Conservation (phyloP, 2,797 vertebrate genomes). For the Molothrus ater region DNA sequence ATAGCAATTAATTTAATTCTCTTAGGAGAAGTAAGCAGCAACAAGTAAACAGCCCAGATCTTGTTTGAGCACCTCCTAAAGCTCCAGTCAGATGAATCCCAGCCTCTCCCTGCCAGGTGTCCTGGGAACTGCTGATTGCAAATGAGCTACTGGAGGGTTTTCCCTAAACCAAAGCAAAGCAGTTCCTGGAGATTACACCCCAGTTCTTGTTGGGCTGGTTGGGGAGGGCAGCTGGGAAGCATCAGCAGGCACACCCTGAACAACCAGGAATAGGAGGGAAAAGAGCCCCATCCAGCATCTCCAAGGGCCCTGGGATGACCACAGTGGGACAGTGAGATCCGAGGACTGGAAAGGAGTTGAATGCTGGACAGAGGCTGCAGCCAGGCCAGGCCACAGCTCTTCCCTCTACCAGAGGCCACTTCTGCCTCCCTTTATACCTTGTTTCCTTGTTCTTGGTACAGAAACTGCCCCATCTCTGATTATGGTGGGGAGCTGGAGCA, state of each 20-base stretch:
- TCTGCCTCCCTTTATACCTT: not conserved
- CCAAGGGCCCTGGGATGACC: not conserved
- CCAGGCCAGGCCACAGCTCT: not conserved
- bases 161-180: not conserved
- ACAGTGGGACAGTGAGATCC: accelerated
- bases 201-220: not conserved
- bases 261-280: not conserved
- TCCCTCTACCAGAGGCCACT: not conserved
- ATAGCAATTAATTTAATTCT: not conserved
- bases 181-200: not conserved
- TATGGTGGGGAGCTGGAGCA: not conserved
- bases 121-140: not conserved
- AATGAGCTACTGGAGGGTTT: not conserved
- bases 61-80: not conserved
- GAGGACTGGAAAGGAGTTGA: not conserved
- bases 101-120: not conserved
- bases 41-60: not conserved
- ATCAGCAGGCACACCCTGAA: not conserved
- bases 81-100: not conserved
- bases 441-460: not conserved
- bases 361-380: accelerated
- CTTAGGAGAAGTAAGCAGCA: not conserved
- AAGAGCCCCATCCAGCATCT: not conserved
- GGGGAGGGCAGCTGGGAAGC: not conserved
- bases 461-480: not conserved